Conservation (phyloP, 2,888 invertebrate genomes). For the Drosophila gaucha region DNA sequence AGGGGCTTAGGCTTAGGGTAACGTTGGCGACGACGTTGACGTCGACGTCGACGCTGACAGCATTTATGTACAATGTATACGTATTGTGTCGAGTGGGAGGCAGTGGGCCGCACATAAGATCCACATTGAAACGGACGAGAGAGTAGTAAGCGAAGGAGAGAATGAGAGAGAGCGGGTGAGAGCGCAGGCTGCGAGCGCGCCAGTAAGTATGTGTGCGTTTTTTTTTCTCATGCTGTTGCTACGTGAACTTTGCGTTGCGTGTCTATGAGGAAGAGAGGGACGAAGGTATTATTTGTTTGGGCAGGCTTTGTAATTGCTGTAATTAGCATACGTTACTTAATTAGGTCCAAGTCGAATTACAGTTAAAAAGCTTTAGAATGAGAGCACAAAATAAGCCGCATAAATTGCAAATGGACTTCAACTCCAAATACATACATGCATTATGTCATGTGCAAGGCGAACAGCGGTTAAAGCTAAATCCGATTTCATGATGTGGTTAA, state of each 20-base stretch:
- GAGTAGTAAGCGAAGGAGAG: background rate
- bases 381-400: slow-evolving; percentile 7
- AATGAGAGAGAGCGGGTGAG: background rate
- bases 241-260: slow-evolving; percentile 43
- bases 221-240: slow-evolving; percentile 43
- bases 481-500: slow-evolving; percentile 44
- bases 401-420: slow-evolving; percentile 12
- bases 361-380: slow-evolving; percentile 20
- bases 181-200: slow-evolving; percentile 52
- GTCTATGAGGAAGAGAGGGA: slow-evolving; percentile 2
- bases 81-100: slow-evolving; percentile 10
- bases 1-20: slow-evolving; percentile 39
- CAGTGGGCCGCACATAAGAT: slow-evolving; percentile 48
- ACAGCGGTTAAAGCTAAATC: slow-evolving; percentile 34
- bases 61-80: slow-evolving; percentile 24
- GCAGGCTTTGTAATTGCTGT: slow-evolving; percentile 32
- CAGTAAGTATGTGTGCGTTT: slow-evolving; percentile 64
- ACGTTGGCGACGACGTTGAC: slow-evolving; percentile 20
- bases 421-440: slow-evolving; percentile 29
- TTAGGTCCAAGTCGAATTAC: slow-evolving; percentile 35
- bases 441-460: slow-evolving; percentile 63
- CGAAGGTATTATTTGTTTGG: background rate
- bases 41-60: slow-evolving; percentile 9
- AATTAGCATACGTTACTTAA: slow-evolving; percentile 31
- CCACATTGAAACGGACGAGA: slow-evolving; percentile 35